Conservation (phyloP, 1,140 invertebrate genomes). For the Hetaerina americana region DNA sequence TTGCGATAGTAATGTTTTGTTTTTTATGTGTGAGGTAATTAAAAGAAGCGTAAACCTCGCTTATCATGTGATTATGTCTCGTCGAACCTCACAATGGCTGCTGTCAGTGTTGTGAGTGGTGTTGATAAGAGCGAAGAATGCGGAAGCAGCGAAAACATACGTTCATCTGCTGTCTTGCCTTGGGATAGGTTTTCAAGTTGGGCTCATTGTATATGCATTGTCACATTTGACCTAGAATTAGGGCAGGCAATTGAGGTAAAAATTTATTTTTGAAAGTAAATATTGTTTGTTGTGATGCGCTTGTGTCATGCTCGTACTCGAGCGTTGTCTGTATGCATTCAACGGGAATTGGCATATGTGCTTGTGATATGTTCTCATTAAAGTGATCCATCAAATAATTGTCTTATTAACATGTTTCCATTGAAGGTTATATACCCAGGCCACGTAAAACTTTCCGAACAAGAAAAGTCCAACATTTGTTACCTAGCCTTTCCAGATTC, state of each 20-base stretch:
- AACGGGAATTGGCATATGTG: no score
- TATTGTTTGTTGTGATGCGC: no score
- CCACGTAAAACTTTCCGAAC: slow-evolving; percentile 68
- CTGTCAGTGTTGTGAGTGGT: neutral
- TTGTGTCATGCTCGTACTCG: no score
- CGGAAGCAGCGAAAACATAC: neutral
- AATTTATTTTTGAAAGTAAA: no score
- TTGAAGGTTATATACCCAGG: slow-evolving; percentile 73
- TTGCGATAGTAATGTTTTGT: no score
- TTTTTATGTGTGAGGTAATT: neutral
- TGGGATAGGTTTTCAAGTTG: slow-evolving; percentile 72
- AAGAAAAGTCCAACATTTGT: slow-evolving; percentile 94
- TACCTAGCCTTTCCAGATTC: slow-evolving; percentile 98
- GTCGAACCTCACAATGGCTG: neutral
- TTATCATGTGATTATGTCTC: neutral
- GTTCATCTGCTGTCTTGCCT: slow-evolving; percentile 19
- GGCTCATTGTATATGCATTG: slow-evolving; percentile 93
- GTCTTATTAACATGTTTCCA: no score
- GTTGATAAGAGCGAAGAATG: neutral
- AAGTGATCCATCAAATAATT: no score
- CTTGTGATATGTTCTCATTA: no score
- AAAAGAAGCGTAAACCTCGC: neutral
- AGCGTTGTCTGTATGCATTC: neutral
- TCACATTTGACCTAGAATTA: slow-evolving; percentile 95
- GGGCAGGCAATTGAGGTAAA: slow-evolving; percentile 88